These are phyloP conservation scores for Spilosoma lubricipeda DNA, from an alignment of 2,888 invertebrate genomes.

Conservation along the genomic window DNA sequence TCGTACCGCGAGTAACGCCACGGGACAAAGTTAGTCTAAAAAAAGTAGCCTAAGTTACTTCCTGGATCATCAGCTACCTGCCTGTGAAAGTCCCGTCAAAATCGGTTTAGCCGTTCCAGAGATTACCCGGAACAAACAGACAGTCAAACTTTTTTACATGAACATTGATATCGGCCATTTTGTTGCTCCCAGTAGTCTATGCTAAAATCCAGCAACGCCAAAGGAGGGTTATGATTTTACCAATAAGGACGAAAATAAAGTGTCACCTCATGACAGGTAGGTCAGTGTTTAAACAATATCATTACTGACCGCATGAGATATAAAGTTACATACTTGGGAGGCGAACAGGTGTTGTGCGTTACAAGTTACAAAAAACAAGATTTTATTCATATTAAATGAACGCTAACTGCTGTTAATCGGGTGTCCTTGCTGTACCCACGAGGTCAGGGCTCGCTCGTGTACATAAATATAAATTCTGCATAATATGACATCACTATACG, in stretches of 20 bases:
- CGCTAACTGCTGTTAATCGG: conserved; percentile 2
- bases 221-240: too few species aligned
- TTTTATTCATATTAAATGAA: conserved; percentile 11
- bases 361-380: conserved; percentile 7
- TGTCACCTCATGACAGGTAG: neutral
- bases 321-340: neutral
- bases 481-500: conserved; percentile 4
- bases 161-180: too few species aligned
- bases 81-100: too few species aligned
- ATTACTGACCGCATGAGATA: neutral
- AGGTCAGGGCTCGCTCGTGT: conserved; percentile 11
- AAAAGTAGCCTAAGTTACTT: too few species aligned
- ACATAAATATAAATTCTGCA: neutral
- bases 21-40: too few species aligned
- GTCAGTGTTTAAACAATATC: neutral
- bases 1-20: too few species aligned
- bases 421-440: conserved; percentile 7
- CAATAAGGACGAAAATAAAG: neutral
- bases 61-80: too few species aligned
- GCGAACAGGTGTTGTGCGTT: conserved; percentile 4
- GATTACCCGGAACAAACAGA: too few species aligned
- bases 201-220: too few species aligned
- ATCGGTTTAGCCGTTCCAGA: too few species aligned
- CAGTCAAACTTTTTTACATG: too few species aligned
- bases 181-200: too few species aligned